phyloP scores from a whole-genome alignment of 2,888 invertebrate genomes.

The Lycaena phlaeas region DNA sequence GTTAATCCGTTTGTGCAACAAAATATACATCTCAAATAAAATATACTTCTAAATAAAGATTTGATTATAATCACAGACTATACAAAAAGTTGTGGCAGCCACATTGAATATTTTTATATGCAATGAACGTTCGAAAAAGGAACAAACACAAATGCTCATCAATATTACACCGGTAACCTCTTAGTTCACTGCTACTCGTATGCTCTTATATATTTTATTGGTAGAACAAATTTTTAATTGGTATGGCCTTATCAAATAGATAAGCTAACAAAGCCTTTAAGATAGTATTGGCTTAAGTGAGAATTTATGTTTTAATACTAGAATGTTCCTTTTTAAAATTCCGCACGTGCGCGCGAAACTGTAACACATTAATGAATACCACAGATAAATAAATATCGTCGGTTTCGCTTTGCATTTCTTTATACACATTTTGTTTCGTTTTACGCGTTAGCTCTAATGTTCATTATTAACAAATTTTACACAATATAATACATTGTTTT shows the following conservation, averaged over 20 bases:
- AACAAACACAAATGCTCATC: constrained; percentile 20
- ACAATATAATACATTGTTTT: background rate
- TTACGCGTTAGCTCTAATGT: background rate
- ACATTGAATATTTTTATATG: constrained; percentile 17
- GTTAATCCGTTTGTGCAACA: too few species aligned
- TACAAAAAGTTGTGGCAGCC: background rate
- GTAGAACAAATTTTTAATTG: constrained; percentile 55
- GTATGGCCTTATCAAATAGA: constrained; percentile 36
- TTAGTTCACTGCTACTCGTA: constrained; percentile 16
- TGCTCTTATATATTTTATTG: constrained; percentile 28
- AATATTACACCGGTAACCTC: constrained; percentile 22
- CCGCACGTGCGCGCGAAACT: constrained; percentile 12
- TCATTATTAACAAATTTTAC: too few species aligned
- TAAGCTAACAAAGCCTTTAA: constrained; percentile 47
- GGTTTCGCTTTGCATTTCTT: background rate
- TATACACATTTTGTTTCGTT: background rate
- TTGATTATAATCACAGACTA: background rate
- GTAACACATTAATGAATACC: constrained; percentile 8
- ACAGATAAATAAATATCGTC: background rate
- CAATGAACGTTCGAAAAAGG: constrained; percentile 20
- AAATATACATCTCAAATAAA: too few species aligned
- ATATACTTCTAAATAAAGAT: too few species aligned
- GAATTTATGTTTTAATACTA: constrained; percentile 50
- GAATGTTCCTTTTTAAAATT: constrained; percentile 22
- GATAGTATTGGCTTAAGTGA: constrained; percentile 48